Evolutionary conservation across 2,888 invertebrate species (phyloP).

Genomic region (Eledona agricola): DNA sequence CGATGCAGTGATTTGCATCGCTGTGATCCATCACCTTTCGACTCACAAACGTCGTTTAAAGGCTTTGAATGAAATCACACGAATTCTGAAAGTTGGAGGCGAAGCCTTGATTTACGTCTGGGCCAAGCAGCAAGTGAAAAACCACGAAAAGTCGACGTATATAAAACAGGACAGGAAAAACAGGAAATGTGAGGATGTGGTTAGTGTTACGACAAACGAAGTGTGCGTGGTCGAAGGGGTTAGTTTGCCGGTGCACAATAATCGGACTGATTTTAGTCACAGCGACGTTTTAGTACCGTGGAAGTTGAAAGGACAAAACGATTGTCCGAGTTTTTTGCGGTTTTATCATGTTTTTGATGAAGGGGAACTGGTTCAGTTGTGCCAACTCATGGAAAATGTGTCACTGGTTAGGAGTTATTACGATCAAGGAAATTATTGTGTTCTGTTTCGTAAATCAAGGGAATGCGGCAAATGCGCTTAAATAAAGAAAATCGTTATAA

Average conservation of each 20-base stretch:
- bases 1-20: conserved; percentile 91
- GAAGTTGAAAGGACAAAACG: conserved; percentile 74
- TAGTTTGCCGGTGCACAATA: conserved; percentile 83
- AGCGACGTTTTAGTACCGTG: conserved; percentile 96
- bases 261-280: conserved; percentile 88
- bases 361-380: conserved; percentile 78
- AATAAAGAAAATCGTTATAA: too few species aligned
- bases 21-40: conserved; percentile 95
- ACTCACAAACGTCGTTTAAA: conserved; percentile 77
- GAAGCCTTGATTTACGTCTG: conserved; percentile 91
- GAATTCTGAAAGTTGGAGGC: conserved; percentile 78
- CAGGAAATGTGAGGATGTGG: conserved; percentile 56
- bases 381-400: conserved; percentile 65
- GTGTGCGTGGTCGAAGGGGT: conserved; percentile 48
- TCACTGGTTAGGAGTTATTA: conserved; percentile 78
- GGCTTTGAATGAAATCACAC: conserved; percentile 79
- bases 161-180: conserved; percentile 70
- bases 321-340: conserved; percentile 70
- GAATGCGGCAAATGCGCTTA: too few species aligned
- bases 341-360: conserved; percentile 95
- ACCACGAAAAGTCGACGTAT: conserved; percentile 74
- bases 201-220: conserved; percentile 47
- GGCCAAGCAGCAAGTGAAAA: conserved; percentile 87
- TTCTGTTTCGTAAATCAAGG: conserved; percentile 79
- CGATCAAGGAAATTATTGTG: conserved; percentile 97